A percentile compares a stretch with the other conserved stretches of the same genome.
Evolutionary conservation across 2,797 vertebrate genomes (phyloP).

Genomic region (Mormyrus proboscirostris): DNA sequence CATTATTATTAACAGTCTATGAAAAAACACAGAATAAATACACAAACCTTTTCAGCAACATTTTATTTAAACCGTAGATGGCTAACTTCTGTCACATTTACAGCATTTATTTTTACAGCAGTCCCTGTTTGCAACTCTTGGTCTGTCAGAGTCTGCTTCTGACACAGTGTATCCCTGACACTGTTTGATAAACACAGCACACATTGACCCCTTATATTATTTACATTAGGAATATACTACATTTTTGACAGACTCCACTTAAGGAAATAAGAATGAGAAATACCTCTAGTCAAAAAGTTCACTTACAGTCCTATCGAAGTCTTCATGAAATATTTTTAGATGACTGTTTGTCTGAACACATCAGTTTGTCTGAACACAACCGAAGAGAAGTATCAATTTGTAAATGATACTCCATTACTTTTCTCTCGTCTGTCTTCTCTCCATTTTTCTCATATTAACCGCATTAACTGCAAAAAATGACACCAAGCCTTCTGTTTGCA

Average conservation of each 20-base stretch:
- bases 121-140: background rate
- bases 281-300: background rate
- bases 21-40: conserved; percentile 46
- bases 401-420: background rate
- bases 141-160: background rate
- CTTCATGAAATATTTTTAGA: background rate
- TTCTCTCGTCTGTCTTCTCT: background rate
- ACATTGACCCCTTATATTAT: background rate
- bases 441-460: background rate
- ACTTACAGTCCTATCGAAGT: background rate
- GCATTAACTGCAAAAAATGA: background rate
- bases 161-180: background rate
- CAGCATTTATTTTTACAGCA: conserved; percentile 51
- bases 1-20: conserved; percentile 54
- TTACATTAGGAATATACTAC: background rate
- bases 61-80: conserved; percentile 58
- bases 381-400: background rate
- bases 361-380: background rate
- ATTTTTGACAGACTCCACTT: conserved; percentile 3
- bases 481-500: background rate
- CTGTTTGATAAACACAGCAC: background rate
- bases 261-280: background rate
- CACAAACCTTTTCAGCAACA: conserved; percentile 55
- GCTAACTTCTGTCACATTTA: conserved; percentile 52
- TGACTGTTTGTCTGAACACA: background rate